Evolutionary conservation across 2,113 vertebrate genomes (phyloP).

Genomic region (Brevimyrus niger): DNA sequence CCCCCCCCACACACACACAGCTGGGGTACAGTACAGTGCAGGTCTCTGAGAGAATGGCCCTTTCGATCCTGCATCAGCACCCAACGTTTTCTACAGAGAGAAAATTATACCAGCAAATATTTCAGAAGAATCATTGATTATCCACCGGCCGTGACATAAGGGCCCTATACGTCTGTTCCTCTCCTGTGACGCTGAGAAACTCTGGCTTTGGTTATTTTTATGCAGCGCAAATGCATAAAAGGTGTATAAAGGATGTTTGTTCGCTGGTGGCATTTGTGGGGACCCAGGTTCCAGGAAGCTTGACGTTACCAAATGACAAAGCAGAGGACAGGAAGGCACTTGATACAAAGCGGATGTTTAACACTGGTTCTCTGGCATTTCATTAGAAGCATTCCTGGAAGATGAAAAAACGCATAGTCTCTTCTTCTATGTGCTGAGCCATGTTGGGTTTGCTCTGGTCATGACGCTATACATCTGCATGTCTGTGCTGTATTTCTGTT

Average conservation of each 20-base stretch:
- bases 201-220: not conserved
- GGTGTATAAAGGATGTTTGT: not conserved
- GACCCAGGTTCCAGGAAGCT: not conserved
- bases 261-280: not conserved
- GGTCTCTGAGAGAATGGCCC: not conserved
- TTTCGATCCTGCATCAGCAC: not conserved
- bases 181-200: not conserved
- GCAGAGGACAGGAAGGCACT: not conserved
- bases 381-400: not conserved
- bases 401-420: not conserved
- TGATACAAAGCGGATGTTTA: not conserved
- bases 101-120: not conserved
- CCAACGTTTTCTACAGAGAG: not conserved
- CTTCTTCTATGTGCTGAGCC: not conserved
- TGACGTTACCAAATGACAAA: not conserved
- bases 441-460: not conserved
- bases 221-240: not conserved
- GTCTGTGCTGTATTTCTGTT: constrained; percentile 10
- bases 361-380: not conserved
- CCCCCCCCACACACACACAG: too few species aligned
- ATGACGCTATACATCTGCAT: not conserved
- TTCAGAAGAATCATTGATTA: not conserved
- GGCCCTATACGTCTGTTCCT: not conserved
- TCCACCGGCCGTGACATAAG: not conserved
- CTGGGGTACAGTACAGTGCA: too few species aligned